These are phyloP conservation scores for Entelurus aequoreus DNA, from an alignment of 2,113 vertebrate species.

Conservation along the genomic window DNA sequence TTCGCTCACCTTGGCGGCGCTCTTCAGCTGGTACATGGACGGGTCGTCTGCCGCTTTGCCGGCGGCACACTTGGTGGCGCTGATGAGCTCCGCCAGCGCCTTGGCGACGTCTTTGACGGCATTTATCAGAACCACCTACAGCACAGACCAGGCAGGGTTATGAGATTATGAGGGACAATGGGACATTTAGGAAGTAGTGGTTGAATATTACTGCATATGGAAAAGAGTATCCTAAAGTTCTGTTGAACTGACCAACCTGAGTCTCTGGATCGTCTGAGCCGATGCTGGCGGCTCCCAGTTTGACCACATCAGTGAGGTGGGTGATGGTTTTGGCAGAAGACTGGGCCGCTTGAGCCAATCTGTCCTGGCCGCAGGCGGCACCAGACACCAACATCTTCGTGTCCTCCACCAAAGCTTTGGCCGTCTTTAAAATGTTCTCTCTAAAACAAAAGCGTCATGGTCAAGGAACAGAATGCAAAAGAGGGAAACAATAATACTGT, in stretches of 20 bases:
- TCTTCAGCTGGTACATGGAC: conserved; percentile 98
- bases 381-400: conserved; percentile 94
- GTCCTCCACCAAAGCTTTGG: conserved; percentile 96
- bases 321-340: conserved; percentile 97
- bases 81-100: conserved; percentile 93
- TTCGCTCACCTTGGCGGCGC: conserved; percentile 88
- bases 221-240: too few relatives aligned
- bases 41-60: conserved; percentile 96
- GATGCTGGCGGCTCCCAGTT: conserved; percentile 90
- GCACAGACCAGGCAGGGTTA: conserved; percentile 6
- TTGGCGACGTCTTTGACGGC: conserved; percentile 98
- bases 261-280: conserved; percentile 94
- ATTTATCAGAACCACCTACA: conserved; percentile 96
- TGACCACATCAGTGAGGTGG: conserved; percentile 96
- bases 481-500: not conserved
- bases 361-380: conserved; percentile 92
- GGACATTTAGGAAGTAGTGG: not conserved
- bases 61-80: conserved; percentile 94
- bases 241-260: conserved; percentile 74
- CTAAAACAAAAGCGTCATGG: conserved; percentile 56
- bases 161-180: not conserved
- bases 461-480: not conserved
- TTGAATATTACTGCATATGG: too few relatives aligned
- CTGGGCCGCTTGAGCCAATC: conserved; percentile 89
- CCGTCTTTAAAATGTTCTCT: conserved; percentile 96